These are phyloP conservation scores for Nycticryphes semicollaris DNA, from an alignment of 2,113 vertebrate genomes.

Conservation along the genomic window DNA sequence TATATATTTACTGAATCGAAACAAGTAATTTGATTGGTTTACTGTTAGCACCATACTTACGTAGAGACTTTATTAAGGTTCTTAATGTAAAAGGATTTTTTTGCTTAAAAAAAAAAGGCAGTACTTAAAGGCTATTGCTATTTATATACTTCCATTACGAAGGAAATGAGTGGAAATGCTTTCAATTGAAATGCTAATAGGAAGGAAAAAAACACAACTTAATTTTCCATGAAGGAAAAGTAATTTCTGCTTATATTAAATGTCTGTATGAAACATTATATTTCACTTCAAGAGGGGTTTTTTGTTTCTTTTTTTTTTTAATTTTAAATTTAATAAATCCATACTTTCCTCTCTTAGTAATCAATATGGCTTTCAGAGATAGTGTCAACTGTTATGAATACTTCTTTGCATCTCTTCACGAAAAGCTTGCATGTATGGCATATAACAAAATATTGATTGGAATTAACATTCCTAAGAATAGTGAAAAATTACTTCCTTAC, in stretches of 20 bases:
- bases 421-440: not conserved
- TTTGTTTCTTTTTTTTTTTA: not conserved
- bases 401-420: not conserved
- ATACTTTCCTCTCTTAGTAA: conserved; percentile 5
- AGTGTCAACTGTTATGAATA: not conserved
- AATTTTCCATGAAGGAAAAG: conserved; percentile 56
- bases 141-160: conserved; percentile 58
- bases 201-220: not conserved
- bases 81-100: not conserved
- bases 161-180: conserved; percentile 43
- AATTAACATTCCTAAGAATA: not conserved
- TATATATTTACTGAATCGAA: not conserved
- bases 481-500: not conserved
- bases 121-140: conserved; percentile 40
- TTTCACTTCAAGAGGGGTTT: not conserved
- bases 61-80: not conserved
- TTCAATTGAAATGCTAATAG: conserved; percentile 63
- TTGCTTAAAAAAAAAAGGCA: not conserved
- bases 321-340: conserved; percentile 28
- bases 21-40: not conserved
- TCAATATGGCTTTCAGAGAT: conserved; percentile 28
- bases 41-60: not conserved
- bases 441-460: not conserved
- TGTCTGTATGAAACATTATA: conserved; percentile 9
- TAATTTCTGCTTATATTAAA: conserved; percentile 48